Evolutionary conservation across 2,797 vertebrate genomes (phyloP), one percentile per base, ranked within the genome.

Genomic region (Leuciscus waleckii): DNA sequence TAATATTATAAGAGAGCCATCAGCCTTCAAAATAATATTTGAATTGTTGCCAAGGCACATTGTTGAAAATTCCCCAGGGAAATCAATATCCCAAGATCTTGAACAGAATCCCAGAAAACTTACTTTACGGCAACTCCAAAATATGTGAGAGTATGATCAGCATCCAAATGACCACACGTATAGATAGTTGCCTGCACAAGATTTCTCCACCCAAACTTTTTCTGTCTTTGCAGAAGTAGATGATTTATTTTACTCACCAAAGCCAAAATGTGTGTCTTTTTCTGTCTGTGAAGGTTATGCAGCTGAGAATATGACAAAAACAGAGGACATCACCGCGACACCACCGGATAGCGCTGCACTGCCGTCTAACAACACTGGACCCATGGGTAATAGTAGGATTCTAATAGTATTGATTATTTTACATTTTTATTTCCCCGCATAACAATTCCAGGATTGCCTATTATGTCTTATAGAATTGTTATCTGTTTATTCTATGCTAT

Each of bases 11-110:
- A 80, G 63, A 80, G 68, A 80, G 39, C 43, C 19, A 80, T 80
- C 63, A 80, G 78, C 78, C 41, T 80, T 80, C 63, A 49, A 21
- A 49, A 35, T 37, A 49, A 68, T 51, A 51, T 68, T 68, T 68
- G 78, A 80, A 51, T 68, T 14, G 21, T 68, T 49, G 78, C 63
- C 78, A 80, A 51, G 63, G 63, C 43, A 80, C 63, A 80, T 67
- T 80, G 78, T 80, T 68, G 78, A 51, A 67, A 35, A 65, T 68
- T 51, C 61, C 29, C 78, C 19, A 5, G 63, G 61, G 78, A 80
- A 80, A 80, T 80, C 63, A 80, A 51, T 80, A 80, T n/a, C 63
- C 26, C 63, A 68, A 68, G 41, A 68, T 68, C 63, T 68, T 80
- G 63, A 80, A 68, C 78, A 32, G 63, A 23, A 35, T 80, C 63